These are phyloP conservation scores for Mandrillus leucophaeus DNA, from an alignment of 2,113 vertebrate species.

Conservation along the genomic window DNA sequence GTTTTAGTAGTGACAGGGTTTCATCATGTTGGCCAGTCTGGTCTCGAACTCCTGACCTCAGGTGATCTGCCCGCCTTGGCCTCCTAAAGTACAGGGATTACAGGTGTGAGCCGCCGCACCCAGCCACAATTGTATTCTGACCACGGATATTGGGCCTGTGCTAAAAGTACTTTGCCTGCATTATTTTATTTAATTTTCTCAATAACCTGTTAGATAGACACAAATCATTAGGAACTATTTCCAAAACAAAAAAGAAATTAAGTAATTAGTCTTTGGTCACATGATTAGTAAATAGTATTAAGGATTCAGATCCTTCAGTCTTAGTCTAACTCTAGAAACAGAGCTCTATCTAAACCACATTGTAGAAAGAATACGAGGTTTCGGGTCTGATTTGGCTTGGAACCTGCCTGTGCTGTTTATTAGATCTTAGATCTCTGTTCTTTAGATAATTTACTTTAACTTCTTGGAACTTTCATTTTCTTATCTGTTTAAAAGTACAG, in stretches of 20 bases:
- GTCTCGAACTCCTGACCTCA: too few species aligned
- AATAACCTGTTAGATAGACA: background rate
- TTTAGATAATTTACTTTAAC: background rate
- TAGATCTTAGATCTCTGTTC: constrained; percentile 15
- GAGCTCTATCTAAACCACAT: background rate
- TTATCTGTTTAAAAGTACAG: background rate
- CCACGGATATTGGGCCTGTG: background rate
- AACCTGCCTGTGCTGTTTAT: background rate
- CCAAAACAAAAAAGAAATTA: constrained; percentile 29
- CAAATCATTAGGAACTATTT: background rate
- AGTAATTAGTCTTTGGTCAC: background rate
- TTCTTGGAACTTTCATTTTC: constrained; percentile 4
- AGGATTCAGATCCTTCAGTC: background rate
- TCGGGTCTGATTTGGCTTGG: background rate
- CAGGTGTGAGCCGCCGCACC: too few species aligned
- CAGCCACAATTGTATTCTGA: background rate
- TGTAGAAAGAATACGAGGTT: background rate
- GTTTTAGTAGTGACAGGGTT: too few species aligned
- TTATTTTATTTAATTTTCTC: background rate
- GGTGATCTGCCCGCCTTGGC: too few species aligned
- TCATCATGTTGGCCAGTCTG: too few species aligned
- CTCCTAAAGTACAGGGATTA: too few species aligned
- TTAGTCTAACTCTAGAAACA: background rate
- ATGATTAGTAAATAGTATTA: background rate
- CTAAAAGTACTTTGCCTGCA: background rate